Percentiles rank a stretch among this genome's conserved stretches.
Evolutionary conservation across 2,888 invertebrate genomes (phyloP).

Genomic region (Tigriopus californicus): DNA sequence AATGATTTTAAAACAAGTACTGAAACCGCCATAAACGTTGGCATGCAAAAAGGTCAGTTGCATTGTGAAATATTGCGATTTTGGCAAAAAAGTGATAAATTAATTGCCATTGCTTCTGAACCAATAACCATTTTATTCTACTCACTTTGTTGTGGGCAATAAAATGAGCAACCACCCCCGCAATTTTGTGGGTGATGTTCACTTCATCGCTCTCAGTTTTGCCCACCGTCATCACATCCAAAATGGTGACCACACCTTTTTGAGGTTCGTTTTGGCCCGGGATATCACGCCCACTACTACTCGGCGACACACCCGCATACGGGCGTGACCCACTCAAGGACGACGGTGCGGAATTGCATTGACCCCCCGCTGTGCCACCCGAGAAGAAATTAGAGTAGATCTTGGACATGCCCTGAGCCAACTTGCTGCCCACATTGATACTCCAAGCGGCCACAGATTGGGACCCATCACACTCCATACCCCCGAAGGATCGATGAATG

Average conservation of each 20-base stretch:
- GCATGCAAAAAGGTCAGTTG: too few relatives aligned
- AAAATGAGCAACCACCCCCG: constrained; percentile 67
- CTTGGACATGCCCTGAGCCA: constrained; percentile 41
- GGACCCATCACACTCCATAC: constrained; percentile 47
- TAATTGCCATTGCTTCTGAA: too few relatives aligned
- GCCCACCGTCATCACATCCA: constrained; percentile 38
- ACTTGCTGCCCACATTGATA: constrained; percentile 61
- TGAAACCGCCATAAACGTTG: too few relatives aligned
- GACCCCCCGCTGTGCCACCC: not conserved
- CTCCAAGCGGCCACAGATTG: constrained; percentile 23
- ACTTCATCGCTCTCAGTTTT: constrained; percentile 19
- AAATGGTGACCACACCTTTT: constrained; percentile 68
- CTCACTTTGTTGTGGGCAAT: constrained; percentile 43
- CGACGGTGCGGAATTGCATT: not conserved
- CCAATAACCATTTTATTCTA: too few relatives aligned
- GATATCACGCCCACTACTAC: too few relatives aligned
- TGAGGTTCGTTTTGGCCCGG: constrained; percentile 34
- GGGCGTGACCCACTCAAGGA: not conserved
- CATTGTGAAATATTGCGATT: too few relatives aligned
- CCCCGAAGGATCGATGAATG: constrained; percentile 37
- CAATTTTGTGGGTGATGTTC: constrained; percentile 19
- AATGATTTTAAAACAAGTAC: too few relatives aligned
- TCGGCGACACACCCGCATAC: not conserved
- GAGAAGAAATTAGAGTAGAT: constrained; percentile 15
- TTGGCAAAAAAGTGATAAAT: too few relatives aligned